Conservation (phyloP, 2,797 vertebrate species). For the Sciaenops ocellatus region DNA sequence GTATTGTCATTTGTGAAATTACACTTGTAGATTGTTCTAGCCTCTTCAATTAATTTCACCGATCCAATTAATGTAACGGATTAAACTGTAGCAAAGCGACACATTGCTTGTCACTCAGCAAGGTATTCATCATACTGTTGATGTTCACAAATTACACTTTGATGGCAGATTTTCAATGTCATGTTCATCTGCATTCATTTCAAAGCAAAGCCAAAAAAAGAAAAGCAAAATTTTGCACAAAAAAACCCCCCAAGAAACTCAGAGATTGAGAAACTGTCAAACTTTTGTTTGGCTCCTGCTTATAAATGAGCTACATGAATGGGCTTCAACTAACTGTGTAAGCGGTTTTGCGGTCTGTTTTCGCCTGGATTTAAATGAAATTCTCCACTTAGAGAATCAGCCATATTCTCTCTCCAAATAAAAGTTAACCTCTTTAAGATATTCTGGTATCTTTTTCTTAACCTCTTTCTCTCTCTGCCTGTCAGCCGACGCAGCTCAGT, state of each 20-base stretch:
- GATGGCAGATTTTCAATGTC: constrained; percentile 5
- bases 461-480: not conserved
- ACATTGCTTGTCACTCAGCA: constrained; percentile 13
- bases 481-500: constrained; percentile 45
- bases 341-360: constrained; percentile 19
- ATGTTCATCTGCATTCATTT: constrained; percentile 15
- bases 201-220: not conserved
- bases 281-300: constrained; percentile 3
- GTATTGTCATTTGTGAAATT: constrained; percentile 20
- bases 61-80: constrained; percentile 13
- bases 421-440: constrained; percentile 23
- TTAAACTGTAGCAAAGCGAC: constrained; percentile 16
- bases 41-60: constrained; percentile 25
- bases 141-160: constrained; percentile 8
- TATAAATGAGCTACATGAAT: not conserved
- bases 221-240: not conserved
- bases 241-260: not conserved
- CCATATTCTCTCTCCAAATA: constrained; percentile 18
- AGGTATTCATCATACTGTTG: constrained; percentile 2
- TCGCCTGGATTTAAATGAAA: constrained; percentile 22
- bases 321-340: constrained; percentile 1
- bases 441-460: not conserved
- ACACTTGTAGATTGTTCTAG: constrained; percentile 4
- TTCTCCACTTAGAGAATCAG: constrained; percentile 23
- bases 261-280: not conserved